phyloP scores from a whole-genome alignment of 2,888 invertebrate species.

The Chymomyza procnemis region DNA sequence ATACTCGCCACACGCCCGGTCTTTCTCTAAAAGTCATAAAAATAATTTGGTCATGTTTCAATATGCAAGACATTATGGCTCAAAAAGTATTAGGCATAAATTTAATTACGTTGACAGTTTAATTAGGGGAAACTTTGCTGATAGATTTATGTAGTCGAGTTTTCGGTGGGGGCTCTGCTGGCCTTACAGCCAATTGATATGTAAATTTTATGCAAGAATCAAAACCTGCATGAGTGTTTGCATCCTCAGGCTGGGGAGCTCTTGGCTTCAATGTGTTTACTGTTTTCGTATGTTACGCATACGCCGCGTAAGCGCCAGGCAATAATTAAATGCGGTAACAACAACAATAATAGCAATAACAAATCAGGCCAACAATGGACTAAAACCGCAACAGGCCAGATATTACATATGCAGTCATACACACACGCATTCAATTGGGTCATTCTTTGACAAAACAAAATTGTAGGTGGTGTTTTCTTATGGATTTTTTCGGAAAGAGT shows the following conservation, averaged over 20 bases:
- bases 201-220: constrained; percentile 60
- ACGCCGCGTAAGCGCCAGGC: constrained; percentile 18
- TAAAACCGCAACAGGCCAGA: not conserved
- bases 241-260: not conserved
- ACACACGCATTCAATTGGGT: not conserved
- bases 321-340: not conserved
- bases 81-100: constrained; percentile 40
- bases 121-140: constrained; percentile 49
- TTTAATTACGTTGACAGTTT: constrained; percentile 68
- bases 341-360: not conserved
- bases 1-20: not conserved
- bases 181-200: constrained; percentile 44
- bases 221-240: constrained; percentile 43
- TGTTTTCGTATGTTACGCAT: constrained; percentile 16
- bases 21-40: constrained; percentile 16
- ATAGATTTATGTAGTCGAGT: constrained; percentile 40
- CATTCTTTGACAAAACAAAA: too few relatives aligned
- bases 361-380: not conserved
- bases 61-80: not conserved
- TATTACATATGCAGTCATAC: not conserved
- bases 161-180: not conserved
- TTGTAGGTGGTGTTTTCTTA: too few relatives aligned
- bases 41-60: constrained; percentile 4
- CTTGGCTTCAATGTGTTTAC: not conserved
- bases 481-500: too few relatives aligned